Base-by-base conservation (phyloP, 1,140 invertebrate genomes). In the Drosophila grimshawi region DNA sequence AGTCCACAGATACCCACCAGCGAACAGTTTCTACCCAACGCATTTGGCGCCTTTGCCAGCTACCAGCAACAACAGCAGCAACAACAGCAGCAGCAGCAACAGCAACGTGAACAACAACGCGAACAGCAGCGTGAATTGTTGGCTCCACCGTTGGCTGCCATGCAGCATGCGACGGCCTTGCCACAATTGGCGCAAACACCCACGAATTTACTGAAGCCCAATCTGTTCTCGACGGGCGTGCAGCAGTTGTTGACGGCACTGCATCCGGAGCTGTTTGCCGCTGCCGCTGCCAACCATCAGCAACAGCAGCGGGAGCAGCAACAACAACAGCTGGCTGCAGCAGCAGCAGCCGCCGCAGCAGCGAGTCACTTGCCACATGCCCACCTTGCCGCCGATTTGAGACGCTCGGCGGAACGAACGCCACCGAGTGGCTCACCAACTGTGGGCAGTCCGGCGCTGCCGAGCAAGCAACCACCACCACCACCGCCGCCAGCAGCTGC, bases 1-100 rank as follows among this genome's bases (percentile, higher is more conserved):
- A 96, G 95, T 88, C 96, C 96, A 86, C 96, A 97, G 92, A 96
- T 97, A 94, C 96, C 97, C 43, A 97, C 95, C 93, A 92, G 88
- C 33, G 92, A 92, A 59, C 92, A 92, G 78, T 90, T 92, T 76
- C 57, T 92, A 51, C 88, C 90, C 37, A 92, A 88, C 45, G 83
- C 82, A 27, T 92, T 91, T 41, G 93, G 91, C 49, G 92, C 83
- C 55, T 92, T 86, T 55, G 79, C 80, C 6, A 86, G 78, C 67
- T 82, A 78, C 56, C 86, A 91, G 59, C 90, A 91, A 41, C 91
- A 83, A 5, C 82, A 81, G n/a, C 78, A 80, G 3, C 61, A 71
- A 0, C 60, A 88, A 63, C 76, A 80, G 10, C 78, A 79, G 6
- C 65, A 76, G 35, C 76, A 88, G 5, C 77, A 80, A 5, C 70